Conservation (phyloP, 92 coral and sea anemone species). For the Plumapathes pennacea region DNA sequence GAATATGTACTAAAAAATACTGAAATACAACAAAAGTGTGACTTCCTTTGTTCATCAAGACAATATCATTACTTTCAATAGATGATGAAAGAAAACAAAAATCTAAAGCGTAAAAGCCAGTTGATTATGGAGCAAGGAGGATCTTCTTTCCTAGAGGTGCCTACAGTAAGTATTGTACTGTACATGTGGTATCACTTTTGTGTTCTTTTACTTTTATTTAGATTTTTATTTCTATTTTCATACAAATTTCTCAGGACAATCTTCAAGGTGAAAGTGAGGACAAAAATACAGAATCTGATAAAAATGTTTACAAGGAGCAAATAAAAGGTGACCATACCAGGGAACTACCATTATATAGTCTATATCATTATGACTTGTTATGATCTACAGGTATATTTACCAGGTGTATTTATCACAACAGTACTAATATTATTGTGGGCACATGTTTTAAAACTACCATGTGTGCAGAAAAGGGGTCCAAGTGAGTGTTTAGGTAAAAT, state of each 20-base stretch:
- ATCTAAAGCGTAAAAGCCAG: conserved; percentile 88
- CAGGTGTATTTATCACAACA: background rate
- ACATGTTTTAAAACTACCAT: background rate
- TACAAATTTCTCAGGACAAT: too few relatives aligned
- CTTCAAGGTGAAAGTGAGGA: too few relatives aligned
- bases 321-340: conserved; percentile 35
- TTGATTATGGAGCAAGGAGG: conserved; percentile 68
- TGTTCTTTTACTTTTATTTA: too few relatives aligned
- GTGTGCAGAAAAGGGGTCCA: too few relatives aligned
- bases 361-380: too few relatives aligned
- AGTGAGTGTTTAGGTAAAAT: too few relatives aligned
- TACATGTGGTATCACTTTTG: too few relatives aligned
- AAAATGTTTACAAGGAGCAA: conserved; percentile 50
- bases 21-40: too few relatives aligned
- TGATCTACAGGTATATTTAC: background rate
- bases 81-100: conserved; percentile 86
- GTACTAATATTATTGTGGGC: background rate
- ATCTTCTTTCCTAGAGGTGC: conserved; percentile 18
- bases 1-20: too few relatives aligned
- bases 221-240: too few relatives aligned
- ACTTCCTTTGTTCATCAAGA: too few relatives aligned
- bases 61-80: conserved; percentile 5
- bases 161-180: too few relatives aligned
- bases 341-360: background rate
- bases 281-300: conserved; percentile 26